These are phyloP conservation scores for Drosophila azteca DNA, from an alignment of 1,140 invertebrate genomes.

Conservation along the genomic window DNA sequence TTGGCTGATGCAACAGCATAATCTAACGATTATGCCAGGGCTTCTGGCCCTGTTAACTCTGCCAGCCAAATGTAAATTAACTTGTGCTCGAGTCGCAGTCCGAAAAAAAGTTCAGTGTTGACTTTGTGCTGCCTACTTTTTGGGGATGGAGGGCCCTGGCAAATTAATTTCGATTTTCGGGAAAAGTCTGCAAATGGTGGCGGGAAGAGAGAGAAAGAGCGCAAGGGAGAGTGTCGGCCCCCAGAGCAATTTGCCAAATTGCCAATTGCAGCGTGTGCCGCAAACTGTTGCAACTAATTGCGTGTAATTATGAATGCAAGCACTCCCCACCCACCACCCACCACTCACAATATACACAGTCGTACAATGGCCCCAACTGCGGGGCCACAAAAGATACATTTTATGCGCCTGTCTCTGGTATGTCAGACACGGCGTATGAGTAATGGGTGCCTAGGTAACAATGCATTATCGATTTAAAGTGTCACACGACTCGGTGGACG, in stretches of 20 bases:
- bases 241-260: conserved; percentile 46
- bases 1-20: conserved; percentile 58
- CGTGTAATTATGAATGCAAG: conserved; percentile 59
- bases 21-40: conserved; percentile 68
- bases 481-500: conserved; percentile 43
- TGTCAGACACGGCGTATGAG: conserved; percentile 57
- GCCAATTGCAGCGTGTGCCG: conserved; percentile 37
- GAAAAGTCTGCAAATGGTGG: conserved; percentile 1
- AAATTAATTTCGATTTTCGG: conserved; percentile 69
- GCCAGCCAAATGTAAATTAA: conserved; percentile 67
- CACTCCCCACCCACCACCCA: not conserved
- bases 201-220: too few species aligned
- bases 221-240: not conserved
- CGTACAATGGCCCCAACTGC: conserved; percentile 9
- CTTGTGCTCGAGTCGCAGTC: conserved; percentile 27
- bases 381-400: conserved; percentile 21
- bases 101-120: conserved; percentile 18
- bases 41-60: conserved; percentile 29
- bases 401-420: conserved; percentile 18
- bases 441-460: conserved; percentile 57
- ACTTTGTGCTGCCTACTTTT: conserved; percentile 35
- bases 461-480: conserved; percentile 69
- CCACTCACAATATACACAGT: too few species aligned
- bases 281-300: conserved; percentile 73
- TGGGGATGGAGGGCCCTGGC: conserved; percentile 6